Conservation (phyloP, 1,140 invertebrate species). For the Colletes latitarsis region DNA sequence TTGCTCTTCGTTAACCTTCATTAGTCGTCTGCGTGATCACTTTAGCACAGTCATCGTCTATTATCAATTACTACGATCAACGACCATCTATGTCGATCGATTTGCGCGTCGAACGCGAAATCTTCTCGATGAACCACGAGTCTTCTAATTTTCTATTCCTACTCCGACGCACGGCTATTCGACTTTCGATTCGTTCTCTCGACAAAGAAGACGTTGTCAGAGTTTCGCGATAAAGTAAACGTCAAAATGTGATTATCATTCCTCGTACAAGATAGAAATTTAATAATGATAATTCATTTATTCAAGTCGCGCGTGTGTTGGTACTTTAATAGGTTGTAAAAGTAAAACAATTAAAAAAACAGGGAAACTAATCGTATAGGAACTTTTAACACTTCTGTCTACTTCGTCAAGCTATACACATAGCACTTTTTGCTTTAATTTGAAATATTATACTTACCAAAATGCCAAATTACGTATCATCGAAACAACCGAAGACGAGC, state of each 20-base stretch:
- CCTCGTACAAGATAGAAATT: neutral
- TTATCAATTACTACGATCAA: neutral
- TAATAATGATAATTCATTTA: too few species aligned
- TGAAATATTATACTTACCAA: too few species aligned
- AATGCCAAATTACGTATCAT: too few species aligned
- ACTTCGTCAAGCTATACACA: too few species aligned
- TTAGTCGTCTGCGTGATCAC: neutral
- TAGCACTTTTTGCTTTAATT: too few species aligned
- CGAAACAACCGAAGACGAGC: too few species aligned
- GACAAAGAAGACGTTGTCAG: neutral
- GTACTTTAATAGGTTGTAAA: too few species aligned
- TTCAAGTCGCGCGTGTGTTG: too few species aligned
- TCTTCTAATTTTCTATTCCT: neutral
- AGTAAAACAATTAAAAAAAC: too few species aligned
- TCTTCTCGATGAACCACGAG: neutral
- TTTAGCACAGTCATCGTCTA: neutral
- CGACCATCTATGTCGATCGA: neutral
- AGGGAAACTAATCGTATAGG: too few species aligned
- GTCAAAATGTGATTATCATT: neutral
- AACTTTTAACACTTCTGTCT: too few species aligned
- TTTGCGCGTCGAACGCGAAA: neutral
- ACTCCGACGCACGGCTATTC: neutral
- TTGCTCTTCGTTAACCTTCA: conserved; percentile 1
- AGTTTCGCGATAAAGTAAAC: neutral
- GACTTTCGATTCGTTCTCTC: neutral